phyloP scores from a whole-genome alignment of 92 coral and sea anemone species.

The Parazoanthus darwini region DNA sequence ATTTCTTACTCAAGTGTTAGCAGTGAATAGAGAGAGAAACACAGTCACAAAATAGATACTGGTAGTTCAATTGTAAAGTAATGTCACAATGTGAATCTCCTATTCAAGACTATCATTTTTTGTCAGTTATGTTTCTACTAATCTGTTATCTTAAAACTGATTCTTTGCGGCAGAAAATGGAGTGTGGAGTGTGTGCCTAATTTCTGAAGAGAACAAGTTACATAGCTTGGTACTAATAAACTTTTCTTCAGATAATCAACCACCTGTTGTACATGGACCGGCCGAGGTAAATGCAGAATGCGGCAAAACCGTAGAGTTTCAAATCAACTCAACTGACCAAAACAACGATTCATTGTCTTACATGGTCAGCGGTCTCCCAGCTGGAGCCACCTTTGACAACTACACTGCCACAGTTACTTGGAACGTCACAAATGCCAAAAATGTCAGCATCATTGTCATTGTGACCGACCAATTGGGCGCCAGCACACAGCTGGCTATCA shows the following conservation, averaged over 20 bases:
- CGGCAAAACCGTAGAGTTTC: conserved; percentile 25
- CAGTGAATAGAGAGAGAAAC: too few relatives aligned
- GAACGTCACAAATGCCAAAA: conserved; percentile 23
- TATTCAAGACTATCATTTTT: too few relatives aligned
- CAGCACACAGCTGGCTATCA: conserved; percentile 40
- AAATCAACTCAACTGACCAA: conserved; percentile 52
- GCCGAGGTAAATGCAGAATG: conserved; percentile 55
- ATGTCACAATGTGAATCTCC: too few relatives aligned
- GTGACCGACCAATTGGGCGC: conserved; percentile 65
- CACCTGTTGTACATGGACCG: conserved; percentile 67
- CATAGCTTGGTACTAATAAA: not conserved
- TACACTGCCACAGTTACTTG: conserved; percentile 41
- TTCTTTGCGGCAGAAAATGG: not conserved
- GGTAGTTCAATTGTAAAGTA: too few relatives aligned
- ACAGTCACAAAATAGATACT: too few relatives aligned
- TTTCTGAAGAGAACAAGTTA: not conserved
- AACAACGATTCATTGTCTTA: conserved; percentile 64
- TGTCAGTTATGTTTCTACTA: too few relatives aligned
- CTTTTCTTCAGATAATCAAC: conserved; percentile 53
- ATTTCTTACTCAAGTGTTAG: too few relatives aligned
- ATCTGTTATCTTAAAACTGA: not conserved
- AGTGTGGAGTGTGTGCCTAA: not conserved
- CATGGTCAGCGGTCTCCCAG: conserved; percentile 52
- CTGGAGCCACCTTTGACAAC: conserved; percentile 57
- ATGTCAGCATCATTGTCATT: conserved; percentile 48